Evolutionary conservation across 2,113 vertebrate species (phyloP).

Genomic region (Chauna torquata): DNA sequence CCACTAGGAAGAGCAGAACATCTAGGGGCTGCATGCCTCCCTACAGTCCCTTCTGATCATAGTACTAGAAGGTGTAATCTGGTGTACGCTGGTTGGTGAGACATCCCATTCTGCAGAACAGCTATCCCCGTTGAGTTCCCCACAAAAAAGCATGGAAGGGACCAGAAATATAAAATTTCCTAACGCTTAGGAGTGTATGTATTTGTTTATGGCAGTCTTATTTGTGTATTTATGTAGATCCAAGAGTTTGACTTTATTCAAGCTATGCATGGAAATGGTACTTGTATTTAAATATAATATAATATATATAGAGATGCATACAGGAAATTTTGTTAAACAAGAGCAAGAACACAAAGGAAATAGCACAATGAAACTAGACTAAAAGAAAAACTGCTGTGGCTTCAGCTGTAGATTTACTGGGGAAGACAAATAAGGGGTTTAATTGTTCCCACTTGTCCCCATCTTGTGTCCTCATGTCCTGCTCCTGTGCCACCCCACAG

Average conservation of each 20-base stretch:
- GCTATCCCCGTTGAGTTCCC: rapidly evolving
- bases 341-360: neutral
- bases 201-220: neutral
- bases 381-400: neutral
- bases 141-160: neutral
- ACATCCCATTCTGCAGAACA: neutral
- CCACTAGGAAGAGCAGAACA: neutral
- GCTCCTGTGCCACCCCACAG: neutral
- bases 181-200: neutral
- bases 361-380: neutral
- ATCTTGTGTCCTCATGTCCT: neutral
- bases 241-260: neutral
- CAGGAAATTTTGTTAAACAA: neutral
- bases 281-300: neutral
- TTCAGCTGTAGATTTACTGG: neutral
- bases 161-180: neutral
- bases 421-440: neutral
- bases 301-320: neutral
- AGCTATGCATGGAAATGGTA: neutral
- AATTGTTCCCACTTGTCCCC: neutral
- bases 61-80: neutral
- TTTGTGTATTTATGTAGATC: neutral
- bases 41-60: neutral
- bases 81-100: too few relatives aligned
- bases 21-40: neutral